Conservation (phyloP, 2,888 invertebrate genomes). For the Drosophila lutescens region DNA sequence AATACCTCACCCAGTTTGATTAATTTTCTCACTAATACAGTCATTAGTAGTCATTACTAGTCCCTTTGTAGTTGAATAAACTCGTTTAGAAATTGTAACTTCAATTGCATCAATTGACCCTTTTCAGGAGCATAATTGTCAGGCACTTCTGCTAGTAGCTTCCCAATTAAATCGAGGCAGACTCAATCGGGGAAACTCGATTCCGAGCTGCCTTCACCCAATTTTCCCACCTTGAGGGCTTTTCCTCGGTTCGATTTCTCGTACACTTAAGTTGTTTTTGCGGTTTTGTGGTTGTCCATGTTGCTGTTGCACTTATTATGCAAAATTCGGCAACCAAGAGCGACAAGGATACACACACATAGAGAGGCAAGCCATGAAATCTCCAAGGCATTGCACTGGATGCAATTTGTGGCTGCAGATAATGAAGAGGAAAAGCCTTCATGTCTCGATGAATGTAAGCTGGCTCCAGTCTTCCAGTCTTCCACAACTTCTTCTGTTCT, state of each 20-base stretch:
- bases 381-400: slow-evolving; percentile 47
- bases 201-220: slow-evolving; percentile 20
- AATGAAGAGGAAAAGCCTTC: slow-evolving; percentile 37
- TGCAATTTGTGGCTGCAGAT: slow-evolving; percentile 47
- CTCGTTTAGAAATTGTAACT: neutral
- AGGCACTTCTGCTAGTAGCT: slow-evolving; percentile 1
- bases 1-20: neutral
- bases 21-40: neutral
- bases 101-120: slow-evolving; percentile 3
- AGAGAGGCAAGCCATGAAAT: slow-evolving; percentile 25
- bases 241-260: slow-evolving; percentile 6
- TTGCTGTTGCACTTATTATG: slow-evolving; percentile 30
- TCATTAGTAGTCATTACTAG: too few relatives aligned
- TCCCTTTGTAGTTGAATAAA: neutral
- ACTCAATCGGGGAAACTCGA: slow-evolving; percentile 9
- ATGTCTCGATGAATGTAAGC: slow-evolving; percentile 19
- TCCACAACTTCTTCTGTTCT: slow-evolving; percentile 1
- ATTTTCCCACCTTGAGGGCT: slow-evolving; percentile 22
- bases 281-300: slow-evolving; percentile 31
- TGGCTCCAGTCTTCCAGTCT: slow-evolving; percentile 24
- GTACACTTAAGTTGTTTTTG: slow-evolving; percentile 32
- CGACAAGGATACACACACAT: neutral
- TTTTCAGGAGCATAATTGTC: slow-evolving; percentile 2
- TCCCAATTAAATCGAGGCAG: slow-evolving; percentile 16
- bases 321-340: slow-evolving; percentile 28